Evolutionary conservation across 1,140 invertebrate species (phyloP).

Genomic region (Cydia strobilella): DNA sequence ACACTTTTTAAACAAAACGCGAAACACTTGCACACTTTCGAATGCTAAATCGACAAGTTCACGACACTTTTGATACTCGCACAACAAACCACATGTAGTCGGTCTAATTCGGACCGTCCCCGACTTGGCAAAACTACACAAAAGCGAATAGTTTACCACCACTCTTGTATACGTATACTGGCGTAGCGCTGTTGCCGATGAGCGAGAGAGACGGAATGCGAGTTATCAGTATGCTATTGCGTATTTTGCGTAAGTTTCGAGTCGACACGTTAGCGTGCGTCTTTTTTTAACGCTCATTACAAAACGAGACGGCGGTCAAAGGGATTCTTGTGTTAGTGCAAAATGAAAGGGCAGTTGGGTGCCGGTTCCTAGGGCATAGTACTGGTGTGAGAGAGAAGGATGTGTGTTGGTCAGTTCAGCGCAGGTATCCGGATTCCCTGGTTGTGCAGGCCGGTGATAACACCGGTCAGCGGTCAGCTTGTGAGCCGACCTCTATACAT

Average conservation of each 20-base stretch:
- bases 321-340: neutral
- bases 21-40: slow-evolving; percentile 29
- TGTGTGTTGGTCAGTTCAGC: slow-evolving; percentile 41
- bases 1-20: slow-evolving; percentile 24
- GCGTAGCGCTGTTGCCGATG: slow-evolving; percentile 41
- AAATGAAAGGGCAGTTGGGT: slow-evolving; percentile 2
- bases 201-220: slow-evolving; percentile 46
- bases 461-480: slow-evolving; percentile 47
- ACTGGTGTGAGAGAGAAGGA: slow-evolving; percentile 45
- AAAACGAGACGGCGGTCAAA: slow-evolving; percentile 34
- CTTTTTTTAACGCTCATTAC: neutral
- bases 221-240: slow-evolving; percentile 24
- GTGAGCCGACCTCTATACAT: slow-evolving; percentile 54
- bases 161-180: slow-evolving; percentile 42
- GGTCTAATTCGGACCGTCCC: slow-evolving; percentile 54
- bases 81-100: slow-evolving; percentile 45
- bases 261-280: slow-evolving; percentile 3
- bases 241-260: neutral
- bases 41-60: slow-evolving; percentile 39
- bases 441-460: slow-evolving; percentile 52
- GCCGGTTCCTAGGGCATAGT: neutral
- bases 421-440: slow-evolving; percentile 64
- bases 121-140: slow-evolving; percentile 62
- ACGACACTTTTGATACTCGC: slow-evolving; percentile 43
- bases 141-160: slow-evolving; percentile 60